phyloP scores from a whole-genome alignment of 2,113 vertebrate species.

The Dinomys branickii region DNA sequence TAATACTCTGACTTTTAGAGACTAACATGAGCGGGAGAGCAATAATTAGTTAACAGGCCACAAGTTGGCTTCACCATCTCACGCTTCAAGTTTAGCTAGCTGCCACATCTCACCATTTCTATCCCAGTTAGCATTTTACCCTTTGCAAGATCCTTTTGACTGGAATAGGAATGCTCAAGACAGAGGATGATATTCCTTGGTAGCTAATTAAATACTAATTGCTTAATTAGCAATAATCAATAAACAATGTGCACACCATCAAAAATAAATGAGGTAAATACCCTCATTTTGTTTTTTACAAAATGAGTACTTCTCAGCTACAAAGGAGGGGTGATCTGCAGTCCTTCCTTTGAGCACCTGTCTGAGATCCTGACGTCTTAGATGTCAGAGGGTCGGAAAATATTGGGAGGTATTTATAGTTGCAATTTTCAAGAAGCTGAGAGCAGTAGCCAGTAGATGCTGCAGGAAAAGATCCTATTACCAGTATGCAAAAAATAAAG shows the following conservation, averaged over 20 bases:
- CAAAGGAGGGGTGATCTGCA: not conserved
- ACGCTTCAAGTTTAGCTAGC: not conserved
- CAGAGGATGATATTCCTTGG: conserved; percentile 51
- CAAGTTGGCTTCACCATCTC: not conserved
- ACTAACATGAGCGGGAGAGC: not conserved
- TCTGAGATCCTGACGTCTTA: not conserved
- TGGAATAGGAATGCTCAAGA: conserved; percentile 46
- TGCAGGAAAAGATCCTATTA: not conserved
- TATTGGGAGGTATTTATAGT: not conserved
- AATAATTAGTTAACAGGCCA: conserved; percentile 2
- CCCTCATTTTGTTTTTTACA: conserved; percentile 44
- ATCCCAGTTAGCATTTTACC: conserved; percentile 27
- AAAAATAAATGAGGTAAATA: conserved; percentile 8
- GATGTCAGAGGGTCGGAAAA: not conserved
- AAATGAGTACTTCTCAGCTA: conserved; percentile 38
- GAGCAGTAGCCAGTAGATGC: not conserved
- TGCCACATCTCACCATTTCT: not conserved
- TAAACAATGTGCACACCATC: conserved; percentile 44
- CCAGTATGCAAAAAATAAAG: not conserved
- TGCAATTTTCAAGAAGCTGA: not conserved
- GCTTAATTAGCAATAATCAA: conserved; percentile 24
- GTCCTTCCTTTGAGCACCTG: rapidly evolving
- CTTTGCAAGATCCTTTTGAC: conserved; percentile 50
- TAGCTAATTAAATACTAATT: conserved; percentile 51
- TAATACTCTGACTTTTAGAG: conserved; percentile 29